Evolutionary conservation across 2,113 vertebrate species (phyloP).

Genomic region (Microtus oregoni): DNA sequence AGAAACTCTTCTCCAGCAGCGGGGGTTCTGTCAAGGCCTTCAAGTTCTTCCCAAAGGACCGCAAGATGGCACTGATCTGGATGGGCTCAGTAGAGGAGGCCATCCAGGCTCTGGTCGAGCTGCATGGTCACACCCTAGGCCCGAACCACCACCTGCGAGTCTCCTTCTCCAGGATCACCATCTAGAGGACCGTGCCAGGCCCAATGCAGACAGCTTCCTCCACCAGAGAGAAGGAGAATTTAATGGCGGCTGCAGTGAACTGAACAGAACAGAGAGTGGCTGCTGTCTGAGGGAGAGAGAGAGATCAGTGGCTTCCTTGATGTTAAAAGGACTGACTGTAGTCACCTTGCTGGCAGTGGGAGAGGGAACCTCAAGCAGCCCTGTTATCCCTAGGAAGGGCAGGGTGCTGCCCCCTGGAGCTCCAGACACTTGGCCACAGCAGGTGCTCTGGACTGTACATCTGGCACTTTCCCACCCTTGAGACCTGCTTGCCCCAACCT

Average conservation of each 20-base stretch:
- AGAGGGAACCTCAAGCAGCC: too few species aligned
- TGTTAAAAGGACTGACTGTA: not conserved
- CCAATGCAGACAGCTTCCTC: constrained; percentile 84
- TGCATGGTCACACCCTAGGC: constrained; percentile 97
- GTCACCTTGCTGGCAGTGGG: not conserved
- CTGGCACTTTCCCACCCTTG: not conserved
- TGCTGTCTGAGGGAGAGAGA: constrained; percentile 86
- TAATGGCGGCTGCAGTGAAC: constrained; percentile 91
- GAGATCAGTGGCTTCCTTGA: not conserved
- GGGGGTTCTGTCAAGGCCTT: constrained; percentile 93
- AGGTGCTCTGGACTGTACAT: not conserved
- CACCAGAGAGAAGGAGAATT: constrained; percentile 91
- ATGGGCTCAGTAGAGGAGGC: constrained; percentile 97
- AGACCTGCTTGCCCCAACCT: not conserved
- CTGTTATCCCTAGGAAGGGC: not conserved
- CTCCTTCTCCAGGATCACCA: constrained; percentile 97
- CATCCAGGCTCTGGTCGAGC: constrained; percentile 96
- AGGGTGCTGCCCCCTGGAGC: not conserved
- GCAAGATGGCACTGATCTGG: constrained; percentile 98
- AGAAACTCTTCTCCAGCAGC: constrained; percentile 92
- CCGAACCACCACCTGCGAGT: constrained; percentile 95
- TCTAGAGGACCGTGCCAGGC: constrained; percentile 85
- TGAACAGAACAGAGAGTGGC: constrained; percentile 89
- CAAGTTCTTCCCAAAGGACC: constrained; percentile 98
- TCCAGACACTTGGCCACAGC: not conserved